Evolutionary conservation across 2,113 vertebrate species (phyloP), one percentile per base, ranked within the genome.

Genomic region (Erythrolamprus reginae): DNA sequence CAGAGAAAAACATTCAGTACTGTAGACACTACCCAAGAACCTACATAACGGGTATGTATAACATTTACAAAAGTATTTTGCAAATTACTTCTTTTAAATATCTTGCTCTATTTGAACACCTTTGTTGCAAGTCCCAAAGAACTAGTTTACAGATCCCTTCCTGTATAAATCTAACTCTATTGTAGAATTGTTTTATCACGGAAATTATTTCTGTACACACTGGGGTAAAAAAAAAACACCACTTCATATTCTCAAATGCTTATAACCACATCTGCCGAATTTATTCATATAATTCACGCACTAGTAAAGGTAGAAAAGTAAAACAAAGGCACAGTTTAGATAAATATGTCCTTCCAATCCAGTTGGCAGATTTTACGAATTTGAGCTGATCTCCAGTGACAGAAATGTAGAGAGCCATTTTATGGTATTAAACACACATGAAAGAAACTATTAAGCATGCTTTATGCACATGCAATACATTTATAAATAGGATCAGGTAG

Each of bases 391-490:
- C 10, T 58, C 38, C 38, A 47, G 38, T 56, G 38, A 42, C 55
- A 87, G 84, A 86, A 53, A 53, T n/a, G 47, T 28, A 85, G 48
- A n/a, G 15, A n/a, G 28, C 84, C 51, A 23, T 88, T 88, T 50
- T 88, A 50, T 48, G 58, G 7, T 45, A 47, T 70, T 50, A 50
- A 93, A 88, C 93, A 38, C 10, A 89, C 96, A 90, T 33, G 19
- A 88, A 90, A 92, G 77, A 95, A 95, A 93, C 1, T 82, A 91
- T 93, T 92, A 95, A 92, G 94, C 92, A 96, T 87, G 90, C 92
- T 94, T 87, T 90, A 93, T 83, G 84, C 8, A 28, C 10, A 51
- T 50, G 3, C 3, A 65, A 65, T 65, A 38, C 33, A n/a, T 52
- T 15, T 89, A 94, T 93, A 94, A 93, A 93, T 77, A 94, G n/a